Percentiles rank a stretch among this genome's conserved stretches.
Conservation (phyloP, 2,113 vertebrate species). For the Pterocles burchelli region DNA sequence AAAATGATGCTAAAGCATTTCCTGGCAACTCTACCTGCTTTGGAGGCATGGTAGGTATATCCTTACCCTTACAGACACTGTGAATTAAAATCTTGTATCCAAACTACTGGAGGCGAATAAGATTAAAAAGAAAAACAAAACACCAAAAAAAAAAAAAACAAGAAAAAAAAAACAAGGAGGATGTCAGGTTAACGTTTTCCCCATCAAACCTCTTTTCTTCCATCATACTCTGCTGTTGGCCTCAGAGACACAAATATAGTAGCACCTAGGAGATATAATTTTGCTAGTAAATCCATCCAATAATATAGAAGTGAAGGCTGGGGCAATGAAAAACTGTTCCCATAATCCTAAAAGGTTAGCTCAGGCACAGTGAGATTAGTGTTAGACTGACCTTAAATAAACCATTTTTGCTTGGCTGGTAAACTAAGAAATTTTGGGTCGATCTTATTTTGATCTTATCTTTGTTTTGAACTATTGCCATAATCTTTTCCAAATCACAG, state of each 20-base stretch:
- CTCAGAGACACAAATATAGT: not conserved
- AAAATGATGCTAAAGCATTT: not conserved
- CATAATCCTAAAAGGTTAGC: constrained; percentile 17
- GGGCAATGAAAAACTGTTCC: not conserved
- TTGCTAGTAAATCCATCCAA: not conserved
- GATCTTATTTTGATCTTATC: constrained; percentile 18
- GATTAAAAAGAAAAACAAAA: not conserved
- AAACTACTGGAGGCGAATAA: not conserved
- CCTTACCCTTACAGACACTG: not conserved
- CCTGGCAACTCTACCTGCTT: not conserved
- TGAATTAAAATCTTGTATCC: not conserved
- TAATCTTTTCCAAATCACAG: constrained; percentile 37
- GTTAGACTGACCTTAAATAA: constrained; percentile 1
- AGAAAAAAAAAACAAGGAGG: not conserved
- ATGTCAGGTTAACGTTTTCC: not conserved
- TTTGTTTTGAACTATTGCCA: not conserved
- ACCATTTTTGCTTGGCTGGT: not conserved
- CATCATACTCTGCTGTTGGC: not conserved
- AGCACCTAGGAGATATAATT: not conserved
- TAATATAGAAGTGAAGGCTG: not conserved
- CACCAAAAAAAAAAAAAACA: too few relatives aligned
- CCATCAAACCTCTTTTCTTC: not conserved
- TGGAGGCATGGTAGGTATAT: not conserved
- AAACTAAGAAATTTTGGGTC: constrained; percentile 22
- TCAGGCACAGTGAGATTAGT: not conserved